Percentiles rank a stretch among this genome's conserved stretches.
Conservation (phyloP, 2,888 invertebrate species). For the Dusona sp. region DNA sequence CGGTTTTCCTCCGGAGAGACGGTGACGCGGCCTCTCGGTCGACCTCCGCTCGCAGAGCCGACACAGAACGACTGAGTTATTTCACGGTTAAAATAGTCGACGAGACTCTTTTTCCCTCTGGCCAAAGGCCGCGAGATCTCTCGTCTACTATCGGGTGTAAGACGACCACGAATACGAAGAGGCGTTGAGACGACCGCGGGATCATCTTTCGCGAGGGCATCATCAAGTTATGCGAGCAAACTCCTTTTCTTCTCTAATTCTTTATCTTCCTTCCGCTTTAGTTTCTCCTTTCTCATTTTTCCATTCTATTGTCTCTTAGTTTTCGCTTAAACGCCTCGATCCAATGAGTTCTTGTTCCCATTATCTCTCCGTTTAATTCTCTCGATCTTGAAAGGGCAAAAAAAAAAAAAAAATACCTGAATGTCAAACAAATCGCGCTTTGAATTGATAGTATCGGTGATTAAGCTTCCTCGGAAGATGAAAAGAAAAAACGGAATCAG, state of each 20-base stretch:
- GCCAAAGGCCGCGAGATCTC: conserved; percentile 63
- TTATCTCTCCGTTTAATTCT: neutral
- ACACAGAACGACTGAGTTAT: conserved; percentile 79
- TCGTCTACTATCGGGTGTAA: conserved; percentile 41
- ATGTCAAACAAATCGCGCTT: neutral
- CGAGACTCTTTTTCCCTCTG: conserved; percentile 73
- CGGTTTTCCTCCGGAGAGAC: conserved; percentile 69
- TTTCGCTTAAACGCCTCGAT: neutral
- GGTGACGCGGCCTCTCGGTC: conserved; percentile 55
- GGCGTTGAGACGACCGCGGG: conserved; percentile 33
- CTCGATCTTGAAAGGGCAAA: neutral
- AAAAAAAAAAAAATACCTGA: neutral
- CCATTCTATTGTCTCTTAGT: neutral
- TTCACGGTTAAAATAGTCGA: conserved; percentile 83
- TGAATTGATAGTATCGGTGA: neutral
- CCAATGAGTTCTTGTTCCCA: neutral
- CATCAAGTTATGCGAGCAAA: conserved; percentile 60
- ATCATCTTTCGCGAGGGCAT: conserved; percentile 51
- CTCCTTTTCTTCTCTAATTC: conserved; percentile 50
- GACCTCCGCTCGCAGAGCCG: conserved; percentile 69
- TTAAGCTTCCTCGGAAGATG: neutral
- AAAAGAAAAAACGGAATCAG: neutral
- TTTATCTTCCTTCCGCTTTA: conserved; percentile 39
- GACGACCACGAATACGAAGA: conserved; percentile 26
- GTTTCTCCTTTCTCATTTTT: neutral